Percentiles rank a stretch among this genome's conserved stretches.
These are phyloP conservation scores for Adelosebastes latens DNA, from an alignment of 2,797 vertebrate genomes.

Conservation along the genomic window DNA sequence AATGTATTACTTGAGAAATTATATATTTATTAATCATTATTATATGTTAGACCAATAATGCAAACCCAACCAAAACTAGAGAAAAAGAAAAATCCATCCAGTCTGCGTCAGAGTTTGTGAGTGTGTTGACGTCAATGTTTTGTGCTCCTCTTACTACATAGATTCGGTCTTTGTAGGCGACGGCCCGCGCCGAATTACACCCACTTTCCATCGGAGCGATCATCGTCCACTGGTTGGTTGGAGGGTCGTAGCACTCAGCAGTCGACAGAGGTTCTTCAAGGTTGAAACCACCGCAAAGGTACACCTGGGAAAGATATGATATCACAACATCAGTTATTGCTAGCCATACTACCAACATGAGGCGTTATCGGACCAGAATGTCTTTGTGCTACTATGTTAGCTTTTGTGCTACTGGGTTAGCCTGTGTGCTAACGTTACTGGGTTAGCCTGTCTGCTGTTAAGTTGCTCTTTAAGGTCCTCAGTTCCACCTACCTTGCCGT, in stretches of 20 bases:
- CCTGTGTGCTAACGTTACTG: background rate
- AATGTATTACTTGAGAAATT: background rate
- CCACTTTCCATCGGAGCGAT: slow-evolving; percentile 78
- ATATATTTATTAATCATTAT: too few relatives aligned
- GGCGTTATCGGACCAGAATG: too few relatives aligned
- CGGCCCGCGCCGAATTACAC: slow-evolving; percentile 67
- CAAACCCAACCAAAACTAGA: too few relatives aligned
- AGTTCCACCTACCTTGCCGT: slow-evolving; percentile 83
- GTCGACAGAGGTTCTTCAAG: slow-evolving; percentile 76
- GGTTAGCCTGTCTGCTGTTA: background rate
- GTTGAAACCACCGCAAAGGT: slow-evolving; percentile 79
- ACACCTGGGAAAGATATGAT: slow-evolving; percentile 34
- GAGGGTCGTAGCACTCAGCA: slow-evolving; percentile 82
- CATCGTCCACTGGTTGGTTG: slow-evolving; percentile 86
- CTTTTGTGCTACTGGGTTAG: too few relatives aligned
- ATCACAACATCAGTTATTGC: background rate
- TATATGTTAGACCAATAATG: too few relatives aligned
- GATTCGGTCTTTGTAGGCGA: slow-evolving; percentile 28
- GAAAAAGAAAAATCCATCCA: too few relatives aligned
- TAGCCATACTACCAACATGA: background rate
- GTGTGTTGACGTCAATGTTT: background rate
- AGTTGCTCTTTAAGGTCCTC: background rate
- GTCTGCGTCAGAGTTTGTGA: background rate
- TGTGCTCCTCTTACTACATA: slow-evolving; percentile 39
- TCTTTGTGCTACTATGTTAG: too few relatives aligned